Percentiles rank a stretch among this genome's conserved stretches.
Conservation (phyloP, 2,888 invertebrate genomes). For the Harpagoxenus sublaevis region DNA sequence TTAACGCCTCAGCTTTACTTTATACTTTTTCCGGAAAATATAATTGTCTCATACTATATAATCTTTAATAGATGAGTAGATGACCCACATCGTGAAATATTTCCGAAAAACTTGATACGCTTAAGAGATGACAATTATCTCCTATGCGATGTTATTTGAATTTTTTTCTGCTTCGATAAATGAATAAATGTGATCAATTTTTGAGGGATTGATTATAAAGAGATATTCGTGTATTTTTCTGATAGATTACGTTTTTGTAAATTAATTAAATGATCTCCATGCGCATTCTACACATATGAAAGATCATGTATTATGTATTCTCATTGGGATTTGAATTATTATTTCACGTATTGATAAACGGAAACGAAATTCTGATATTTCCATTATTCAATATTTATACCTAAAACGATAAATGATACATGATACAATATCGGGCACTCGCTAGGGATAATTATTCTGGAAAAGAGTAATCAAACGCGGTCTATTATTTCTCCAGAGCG, state of each 20-base stretch:
- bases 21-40: background rate
- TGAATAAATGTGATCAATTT: background rate
- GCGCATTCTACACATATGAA: background rate
- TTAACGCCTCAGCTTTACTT: constrained; percentile 37
- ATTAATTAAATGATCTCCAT: background rate
- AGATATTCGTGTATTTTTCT: background rate
- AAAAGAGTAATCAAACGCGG: constrained; percentile 38
- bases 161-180: background rate
- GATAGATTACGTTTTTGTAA: background rate
- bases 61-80: background rate
- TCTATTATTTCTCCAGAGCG: constrained; percentile 9
- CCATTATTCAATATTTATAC: constrained; percentile 23
- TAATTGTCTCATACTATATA: background rate
- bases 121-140: background rate
- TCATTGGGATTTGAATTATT: constrained; percentile 15
- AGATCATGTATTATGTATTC: background rate
- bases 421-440: constrained; percentile 15
- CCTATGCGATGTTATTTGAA: background rate
- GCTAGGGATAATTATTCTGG: constrained; percentile 5
- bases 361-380: constrained; percentile 14
- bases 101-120: background rate
- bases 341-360: constrained; percentile 14
- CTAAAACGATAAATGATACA: constrained; percentile 18
- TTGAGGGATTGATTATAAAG: background rate
- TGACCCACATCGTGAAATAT: background rate